Evolutionary conservation across 2,113 vertebrate genomes (phyloP).

Genomic region (Cardinalis cardinalis): DNA sequence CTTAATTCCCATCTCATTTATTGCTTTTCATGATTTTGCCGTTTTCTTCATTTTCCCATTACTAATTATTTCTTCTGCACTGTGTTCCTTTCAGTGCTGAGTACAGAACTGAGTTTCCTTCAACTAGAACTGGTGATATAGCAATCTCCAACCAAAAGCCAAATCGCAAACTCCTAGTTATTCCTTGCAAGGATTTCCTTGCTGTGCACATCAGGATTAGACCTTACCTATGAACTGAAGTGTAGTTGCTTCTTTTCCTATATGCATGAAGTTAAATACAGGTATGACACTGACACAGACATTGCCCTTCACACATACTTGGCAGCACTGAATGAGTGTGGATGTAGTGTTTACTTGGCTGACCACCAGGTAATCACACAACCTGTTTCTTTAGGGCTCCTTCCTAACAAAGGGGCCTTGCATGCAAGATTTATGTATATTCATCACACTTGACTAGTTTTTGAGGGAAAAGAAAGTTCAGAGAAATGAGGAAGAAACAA

Average conservation of each 20-base stretch:
- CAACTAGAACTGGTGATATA: neutral
- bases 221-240: neutral
- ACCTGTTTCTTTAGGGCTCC: neutral
- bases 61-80: neutral
- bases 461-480: neutral
- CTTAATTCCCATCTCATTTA: neutral
- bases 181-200: neutral
- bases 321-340: neutral
- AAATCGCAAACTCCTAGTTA: neutral
- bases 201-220: neutral
- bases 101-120: neutral
- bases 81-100: neutral
- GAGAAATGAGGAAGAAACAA: neutral
- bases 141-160: neutral
- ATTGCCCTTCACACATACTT: neutral
- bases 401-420: neutral
- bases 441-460: neutral
- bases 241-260: neutral
- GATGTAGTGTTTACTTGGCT: neutral
- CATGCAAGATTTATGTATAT: neutral
- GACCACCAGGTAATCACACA: neutral
- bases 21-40: neutral
- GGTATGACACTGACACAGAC: neutral
- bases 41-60: neutral
- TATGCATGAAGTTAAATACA: neutral